Percentiles rank a stretch among this genome's conserved stretches.
Conservation (phyloP, 2,888 invertebrate species). For the Cerastis leucographa region DNA sequence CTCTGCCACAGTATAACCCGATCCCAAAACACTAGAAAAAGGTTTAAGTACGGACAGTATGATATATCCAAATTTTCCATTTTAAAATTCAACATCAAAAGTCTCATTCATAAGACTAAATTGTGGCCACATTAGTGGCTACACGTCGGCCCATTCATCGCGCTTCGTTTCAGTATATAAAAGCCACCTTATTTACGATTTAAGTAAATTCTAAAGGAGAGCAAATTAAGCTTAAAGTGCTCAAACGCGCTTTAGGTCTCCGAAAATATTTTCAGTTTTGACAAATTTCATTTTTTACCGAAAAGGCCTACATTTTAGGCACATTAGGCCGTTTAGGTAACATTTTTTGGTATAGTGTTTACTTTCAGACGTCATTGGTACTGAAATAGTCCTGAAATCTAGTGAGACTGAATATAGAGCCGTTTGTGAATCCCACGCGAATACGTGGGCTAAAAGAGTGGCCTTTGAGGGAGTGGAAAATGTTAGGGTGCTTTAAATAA, state of each 20-base stretch:
- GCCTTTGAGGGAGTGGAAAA: neutral
- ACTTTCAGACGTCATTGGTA: neutral
- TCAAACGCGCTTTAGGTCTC: neutral
- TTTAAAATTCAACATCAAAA: slow-evolving; percentile 42
- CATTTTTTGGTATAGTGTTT: neutral
- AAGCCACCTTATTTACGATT: slow-evolving; percentile 48
- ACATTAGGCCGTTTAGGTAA: neutral
- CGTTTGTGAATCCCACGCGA: slow-evolving; percentile 17
- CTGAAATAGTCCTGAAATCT: slow-evolving; percentile 11
- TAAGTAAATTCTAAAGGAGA: slow-evolving; percentile 48
- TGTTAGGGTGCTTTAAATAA: neutral
- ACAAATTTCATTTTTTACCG: neutral
- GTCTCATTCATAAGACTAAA: slow-evolving; percentile 21
- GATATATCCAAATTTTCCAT: slow-evolving; percentile 20
- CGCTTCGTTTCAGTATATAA: slow-evolving; percentile 46
- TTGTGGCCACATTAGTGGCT: slow-evolving; percentile 40
- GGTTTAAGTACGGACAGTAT: slow-evolving; percentile 1
- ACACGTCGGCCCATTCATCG: slow-evolving; percentile 52
- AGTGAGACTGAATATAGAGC: slow-evolving; percentile 6
- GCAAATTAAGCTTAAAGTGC: slow-evolving; percentile 46
- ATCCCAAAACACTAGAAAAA: slow-evolving; percentile 8
- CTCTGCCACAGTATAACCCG: neutral
- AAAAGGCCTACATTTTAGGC: neutral
- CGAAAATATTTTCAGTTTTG: neutral
- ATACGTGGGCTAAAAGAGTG: neutral